A percentile compares a stretch with the other conserved stretches of the same genome.
These are phyloP conservation scores for Excalfactoria chinensis DNA, from an alignment of 2,113 vertebrate genomes.

Conservation along the genomic window DNA sequence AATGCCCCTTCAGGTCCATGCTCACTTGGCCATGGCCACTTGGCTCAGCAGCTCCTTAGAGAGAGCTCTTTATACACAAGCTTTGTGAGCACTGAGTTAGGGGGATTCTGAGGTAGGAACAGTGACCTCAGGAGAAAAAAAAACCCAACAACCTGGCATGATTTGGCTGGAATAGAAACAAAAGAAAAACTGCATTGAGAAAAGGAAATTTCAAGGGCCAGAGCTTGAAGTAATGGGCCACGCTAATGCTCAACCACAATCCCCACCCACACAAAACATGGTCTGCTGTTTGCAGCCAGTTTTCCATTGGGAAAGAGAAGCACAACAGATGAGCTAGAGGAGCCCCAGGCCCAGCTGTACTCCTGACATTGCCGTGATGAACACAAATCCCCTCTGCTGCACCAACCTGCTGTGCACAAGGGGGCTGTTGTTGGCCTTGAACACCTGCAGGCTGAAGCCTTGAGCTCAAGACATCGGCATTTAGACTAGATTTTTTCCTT, in stretches of 20 bases:
- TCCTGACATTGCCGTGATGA: accelerated
- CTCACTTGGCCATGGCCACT: constrained; percentile 7
- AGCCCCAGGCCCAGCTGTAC: not conserved
- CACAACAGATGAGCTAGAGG: not conserved
- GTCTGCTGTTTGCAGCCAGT: accelerated
- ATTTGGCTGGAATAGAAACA: constrained; percentile 1
- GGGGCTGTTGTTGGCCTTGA: not conserved
- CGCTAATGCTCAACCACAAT: not conserved
- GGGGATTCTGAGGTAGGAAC: not conserved
- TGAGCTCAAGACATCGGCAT: not conserved
- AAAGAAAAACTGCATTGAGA: constrained; percentile 25
- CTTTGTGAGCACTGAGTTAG: not conserved
- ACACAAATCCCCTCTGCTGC: not conserved
- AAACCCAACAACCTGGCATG: not conserved
- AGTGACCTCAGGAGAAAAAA: not conserved
- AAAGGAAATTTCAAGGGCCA: constrained; percentile 15
- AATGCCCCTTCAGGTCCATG: not conserved
- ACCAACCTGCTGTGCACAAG: not conserved
- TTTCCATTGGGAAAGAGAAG: not conserved
- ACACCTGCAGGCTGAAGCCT: accelerated
- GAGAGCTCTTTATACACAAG: constrained; percentile 9
- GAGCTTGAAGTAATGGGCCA: not conserved
- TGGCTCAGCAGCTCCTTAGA: not conserved
- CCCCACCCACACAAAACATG: not conserved
- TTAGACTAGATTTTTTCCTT: not conserved